Evolutionary conservation across 2,888 invertebrate species (phyloP), one percentile per base, ranked within the genome.

Genomic region (Cremastinae sp.): DNA sequence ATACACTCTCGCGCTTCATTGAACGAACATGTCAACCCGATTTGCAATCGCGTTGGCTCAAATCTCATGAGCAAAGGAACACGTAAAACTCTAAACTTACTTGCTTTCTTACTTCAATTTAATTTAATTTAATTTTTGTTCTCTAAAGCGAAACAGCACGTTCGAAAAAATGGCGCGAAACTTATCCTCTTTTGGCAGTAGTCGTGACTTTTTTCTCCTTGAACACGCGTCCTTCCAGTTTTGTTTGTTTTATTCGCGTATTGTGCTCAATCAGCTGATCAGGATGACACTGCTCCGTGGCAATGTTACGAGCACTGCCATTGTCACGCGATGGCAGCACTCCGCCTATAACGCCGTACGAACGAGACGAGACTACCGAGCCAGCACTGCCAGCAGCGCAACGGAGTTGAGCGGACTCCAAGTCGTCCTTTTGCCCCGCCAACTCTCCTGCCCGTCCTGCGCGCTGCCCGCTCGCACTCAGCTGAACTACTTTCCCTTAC

Each of bases 221-320:
- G n/a, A n/a, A n/a, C n/a, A n/a, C n/a, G n/a, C n/a, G n/a, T n/a
- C n/a, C 28, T 53, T 28, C 28, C 18, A n/a, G 35, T 28, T 28
- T 28, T 45, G 7, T 22, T 28, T 14, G 43, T 22, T 10, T 59
- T 45, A 7, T 1, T 59, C 22, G 35, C 41, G 39, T 43, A 35
- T 70, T 53, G 41, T 18, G 80, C 74, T 78, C 79, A 81, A 86
- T 86, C 86, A 87, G 86, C 86, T 86, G 85, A 84, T 85, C 83
- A 83, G 79, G 78, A 82, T 77, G 82, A 83, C n/a, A n/a, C n/a
- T 74, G 80, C 80, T 79, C 80, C 82, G 79, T 81, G 79, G 74
- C 77, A 73, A 79, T 81, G 82, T 85, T 78, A 82, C 80, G 70
- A 82, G 79, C 82, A 81, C 83, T 83, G 84, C 82, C 87, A 86